Evolutionary conservation across 2,888 invertebrate genomes (phyloP).

Genomic region (Erebia epiphron): DNA sequence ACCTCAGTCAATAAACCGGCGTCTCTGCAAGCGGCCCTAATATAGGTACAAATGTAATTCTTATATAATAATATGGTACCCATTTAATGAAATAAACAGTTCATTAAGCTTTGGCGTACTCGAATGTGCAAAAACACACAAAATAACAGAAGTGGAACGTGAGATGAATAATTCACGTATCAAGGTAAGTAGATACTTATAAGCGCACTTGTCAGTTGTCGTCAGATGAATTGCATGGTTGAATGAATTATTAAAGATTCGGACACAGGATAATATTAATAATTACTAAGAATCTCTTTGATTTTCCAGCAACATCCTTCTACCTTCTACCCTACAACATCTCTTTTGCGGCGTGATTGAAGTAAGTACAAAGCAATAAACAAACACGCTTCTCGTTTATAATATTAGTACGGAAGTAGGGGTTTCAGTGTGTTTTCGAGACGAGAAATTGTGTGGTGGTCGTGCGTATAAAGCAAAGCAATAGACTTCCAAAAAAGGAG

Average conservation of each 20-base stretch:
- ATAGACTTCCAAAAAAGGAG: too few species aligned
- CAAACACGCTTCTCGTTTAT: not conserved
- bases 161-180: slow-evolving; percentile 19
- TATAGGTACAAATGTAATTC: too few species aligned
- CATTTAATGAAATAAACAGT: not conserved
- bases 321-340: too few species aligned
- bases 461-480: too few species aligned
- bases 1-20: too few species aligned
- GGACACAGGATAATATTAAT: not conserved
- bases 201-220: slow-evolving; percentile 16
- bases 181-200: not conserved
- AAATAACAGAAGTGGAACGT: slow-evolving; percentile 12
- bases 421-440: too few species aligned
- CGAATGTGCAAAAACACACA: slow-evolving; percentile 7
- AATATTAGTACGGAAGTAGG: not conserved
- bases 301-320: too few species aligned
- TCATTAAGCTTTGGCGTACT: not conserved
- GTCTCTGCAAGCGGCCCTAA: too few species aligned
- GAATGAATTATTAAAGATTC: slow-evolving; percentile 6
- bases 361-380: not conserved
- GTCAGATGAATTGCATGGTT: slow-evolving; percentile 11
- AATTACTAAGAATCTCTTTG: too few species aligned
- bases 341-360: not conserved
- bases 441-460: too few species aligned
- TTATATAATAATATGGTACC: not conserved